Evolutionary conservation across 1,140 invertebrate genomes (phyloP), one percentile per base, ranked within the genome.

Genomic region (Belonocnema kinseyi): DNA sequence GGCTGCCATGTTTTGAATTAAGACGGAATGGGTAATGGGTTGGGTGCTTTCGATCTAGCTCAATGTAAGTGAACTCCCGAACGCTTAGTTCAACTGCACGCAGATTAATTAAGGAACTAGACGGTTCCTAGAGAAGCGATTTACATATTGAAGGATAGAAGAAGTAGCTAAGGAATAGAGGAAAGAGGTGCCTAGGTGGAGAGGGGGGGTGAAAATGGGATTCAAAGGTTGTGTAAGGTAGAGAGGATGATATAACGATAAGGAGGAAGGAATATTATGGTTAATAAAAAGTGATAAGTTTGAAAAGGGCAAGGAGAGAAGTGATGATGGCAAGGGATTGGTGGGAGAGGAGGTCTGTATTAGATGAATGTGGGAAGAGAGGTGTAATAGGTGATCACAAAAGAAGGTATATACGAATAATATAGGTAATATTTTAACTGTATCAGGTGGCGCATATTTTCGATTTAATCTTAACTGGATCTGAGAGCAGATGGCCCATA

Each of bases 51-150:
- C 58, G 58, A 66, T 66, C 58, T 66, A 66, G 58, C 58, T 66
- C 26, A 61, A 66, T 33, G 26, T 66, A 33, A 66, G 58, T 66
- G 58, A 33, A 33, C 58, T 66, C 58, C 58, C 26, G 58, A 8
- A 66, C 58, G 58, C 11, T 66, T 33, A 66, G 46, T 33, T 66
- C 58, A 66, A 40, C 58, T 66, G 58, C 58, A 66, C 58, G 40
- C 58, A 66, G 79, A 81, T 83, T 83, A 81, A 83, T 82, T 82
- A 82, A 26, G 26, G 3, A 26, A 2, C 26, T 26, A 26, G 26
- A 26, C 26, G 1, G 26, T 26, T 26, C 26, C 1, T 26, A 26
- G 26, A 26, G 26, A 3, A 26, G 26, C 1, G 26, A 26, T 2
- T 26, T 26, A 26, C 26, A 26, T n/a, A n/a, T n/a, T n/a, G n/a